These are phyloP conservation scores for Spinus olivaceus DNA, from an alignment of 2,797 vertebrate genomes.

Conservation along the genomic window DNA sequence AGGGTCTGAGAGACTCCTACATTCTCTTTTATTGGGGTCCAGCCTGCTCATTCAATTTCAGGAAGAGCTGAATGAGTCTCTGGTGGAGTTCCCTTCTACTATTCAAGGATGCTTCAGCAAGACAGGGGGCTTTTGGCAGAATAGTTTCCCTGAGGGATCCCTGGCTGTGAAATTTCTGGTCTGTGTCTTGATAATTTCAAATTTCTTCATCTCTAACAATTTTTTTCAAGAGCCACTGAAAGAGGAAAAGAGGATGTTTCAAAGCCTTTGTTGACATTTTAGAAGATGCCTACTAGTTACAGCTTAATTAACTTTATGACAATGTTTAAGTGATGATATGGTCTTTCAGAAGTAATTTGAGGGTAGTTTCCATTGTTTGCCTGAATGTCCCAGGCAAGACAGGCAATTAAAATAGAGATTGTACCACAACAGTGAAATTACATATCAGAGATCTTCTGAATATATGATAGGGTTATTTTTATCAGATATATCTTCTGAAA, in stretches of 20 bases:
- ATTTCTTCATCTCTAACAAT: background rate
- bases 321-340: background rate
- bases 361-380: background rate
- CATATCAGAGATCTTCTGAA: background rate
- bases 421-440: background rate
- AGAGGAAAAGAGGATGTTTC: background rate
- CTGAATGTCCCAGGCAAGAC: background rate
- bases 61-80: background rate
- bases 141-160: background rate
- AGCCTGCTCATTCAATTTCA: background rate
- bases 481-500: background rate
- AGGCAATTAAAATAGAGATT: background rate
- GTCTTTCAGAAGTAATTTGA: background rate
- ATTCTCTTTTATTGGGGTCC: background rate
- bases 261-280: background rate
- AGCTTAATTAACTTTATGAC: background rate
- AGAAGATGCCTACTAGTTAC: background rate
- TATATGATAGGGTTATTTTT: background rate
- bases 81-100: background rate
- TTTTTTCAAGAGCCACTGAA: background rate
- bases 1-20: background rate
- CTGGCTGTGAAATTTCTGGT: background rate
- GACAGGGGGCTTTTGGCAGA: background rate
- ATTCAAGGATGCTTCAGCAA: background rate
- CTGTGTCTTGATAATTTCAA: background rate